Evolutionary conservation across 2,113 vertebrate genomes (phyloP).

Genomic region (Brienomyrus longianalis): DNA sequence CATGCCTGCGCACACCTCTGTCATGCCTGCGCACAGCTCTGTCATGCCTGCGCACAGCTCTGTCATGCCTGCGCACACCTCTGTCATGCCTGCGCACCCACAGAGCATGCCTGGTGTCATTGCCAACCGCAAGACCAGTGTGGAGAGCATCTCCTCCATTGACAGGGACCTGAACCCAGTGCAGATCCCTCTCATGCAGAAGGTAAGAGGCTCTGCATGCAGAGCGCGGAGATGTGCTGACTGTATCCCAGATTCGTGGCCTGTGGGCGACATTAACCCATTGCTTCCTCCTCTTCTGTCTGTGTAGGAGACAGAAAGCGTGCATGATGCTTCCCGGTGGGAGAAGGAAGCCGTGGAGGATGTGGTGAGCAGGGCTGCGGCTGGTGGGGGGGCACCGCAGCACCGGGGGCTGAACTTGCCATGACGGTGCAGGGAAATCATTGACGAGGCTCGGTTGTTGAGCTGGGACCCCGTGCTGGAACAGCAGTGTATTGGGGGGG

Average conservation of each 20-base stretch:
- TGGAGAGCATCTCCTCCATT: conserved; percentile 91
- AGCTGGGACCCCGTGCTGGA: background rate
- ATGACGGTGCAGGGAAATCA: background rate
- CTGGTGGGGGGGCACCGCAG: conserved; percentile 59
- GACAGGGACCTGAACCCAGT: conserved; percentile 87
- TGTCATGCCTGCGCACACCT: background rate
- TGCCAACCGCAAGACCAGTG: conserved; percentile 88
- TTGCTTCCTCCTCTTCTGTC: background rate
- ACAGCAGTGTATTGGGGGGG: background rate
- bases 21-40: background rate
- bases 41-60: background rate
- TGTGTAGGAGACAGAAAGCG: conserved; percentile 79
- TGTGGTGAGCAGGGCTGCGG: conserved; percentile 63
- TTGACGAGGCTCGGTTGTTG: background rate
- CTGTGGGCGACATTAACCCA: background rate
- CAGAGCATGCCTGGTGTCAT: conserved; percentile 87
- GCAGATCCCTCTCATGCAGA: conserved; percentile 74
- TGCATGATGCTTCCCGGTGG: conserved; percentile 72
- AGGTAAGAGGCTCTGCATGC: conserved; percentile 53
- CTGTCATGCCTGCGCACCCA: background rate
- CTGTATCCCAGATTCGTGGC: background rate
- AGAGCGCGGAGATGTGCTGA: background rate
- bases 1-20: background rate
- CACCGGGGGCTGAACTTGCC: background rate
- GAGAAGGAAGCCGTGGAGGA: conserved; percentile 78